Base-by-base conservation (phyloP, 2,113 vertebrate genomes). In the Hylia prasina region DNA sequence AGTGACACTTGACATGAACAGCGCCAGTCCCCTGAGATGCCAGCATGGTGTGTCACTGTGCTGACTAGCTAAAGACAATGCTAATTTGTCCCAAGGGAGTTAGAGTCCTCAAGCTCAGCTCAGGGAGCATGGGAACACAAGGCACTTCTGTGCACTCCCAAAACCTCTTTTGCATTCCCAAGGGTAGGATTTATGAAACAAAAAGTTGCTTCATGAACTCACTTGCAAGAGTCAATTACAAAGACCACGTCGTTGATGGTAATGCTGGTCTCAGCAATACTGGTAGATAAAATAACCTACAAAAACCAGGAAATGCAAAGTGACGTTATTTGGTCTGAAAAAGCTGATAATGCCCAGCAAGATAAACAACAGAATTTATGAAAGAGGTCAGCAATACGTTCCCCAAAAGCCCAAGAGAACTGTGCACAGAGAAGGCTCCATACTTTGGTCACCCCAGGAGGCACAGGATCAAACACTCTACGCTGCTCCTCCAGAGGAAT, bases 191-290 rank as follows among this genome's bases (percentile, higher is more conserved):
- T 47, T 84, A 33, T 24, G 65, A 92, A 77, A 85, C 63, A 91
- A 90, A 87, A 82, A 87, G 58, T 37, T 94, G 47, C 47, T 91
- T 94, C 57, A 90, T 56, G 63, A 83, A 98, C 99, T 98, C 97
- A 99, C 99, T 99, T 99, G 99, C 99, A 99, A n/a, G 99, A 99
- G 96, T 99, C 99, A 71, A 99, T 98, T 94, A 99, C 99, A 48
- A 99, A 99, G 89, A 99, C 99, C 27, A 99, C 99, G 7, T 99
- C 99, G 28, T 99, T 99, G 98, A 99, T 99, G 89, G 99, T 99
- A 96, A 99, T 99, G 93, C 99, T 99, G 10, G 99, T 99, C 97
- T 99, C 99, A 0, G 99, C 99, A 92, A 99, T 99, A 97, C 99
- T 99, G 82, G 99, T 99, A n/a, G 99, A 99, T 89, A 99, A 98